Conservation (phyloP, 2,797 vertebrate species). For the Danio choprae region DNA sequence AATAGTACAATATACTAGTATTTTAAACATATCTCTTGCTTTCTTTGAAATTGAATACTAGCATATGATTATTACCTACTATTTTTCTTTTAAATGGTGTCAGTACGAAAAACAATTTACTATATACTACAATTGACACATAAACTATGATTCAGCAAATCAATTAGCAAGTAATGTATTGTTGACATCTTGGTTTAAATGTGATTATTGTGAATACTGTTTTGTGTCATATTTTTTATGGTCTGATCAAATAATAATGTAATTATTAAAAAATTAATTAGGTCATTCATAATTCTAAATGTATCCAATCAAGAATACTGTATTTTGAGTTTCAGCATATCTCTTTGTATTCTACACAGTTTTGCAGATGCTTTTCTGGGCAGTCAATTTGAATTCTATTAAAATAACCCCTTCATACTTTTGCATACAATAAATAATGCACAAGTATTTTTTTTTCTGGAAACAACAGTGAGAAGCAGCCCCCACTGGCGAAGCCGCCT, state of each 20-base stretch:
- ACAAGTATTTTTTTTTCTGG: constrained; percentile 61
- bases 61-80: background rate
- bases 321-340: background rate
- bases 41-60: background rate
- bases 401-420: background rate
- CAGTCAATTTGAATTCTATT: background rate
- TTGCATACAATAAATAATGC: constrained; percentile 14
- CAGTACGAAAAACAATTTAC: background rate
- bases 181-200: background rate
- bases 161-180: background rate
- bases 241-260: background rate
- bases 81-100: background rate
- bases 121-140: background rate
- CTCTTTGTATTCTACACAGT: background rate
- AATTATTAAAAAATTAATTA: too few relatives aligned
- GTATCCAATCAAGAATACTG: background rate
- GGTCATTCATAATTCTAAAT: background rate
- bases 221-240: background rate
- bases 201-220: background rate
- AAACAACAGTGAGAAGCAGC: constrained; percentile 65
- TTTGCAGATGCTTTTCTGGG: background rate
- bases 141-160: background rate
- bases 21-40: background rate
- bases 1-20: background rate
- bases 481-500: constrained; percentile 55